A percentile compares a stretch with the other conserved stretches of the same genome.
These are phyloP conservation scores for Rhingia campestris DNA, from an alignment of 2,888 invertebrate species.

Conservation along the genomic window DNA sequence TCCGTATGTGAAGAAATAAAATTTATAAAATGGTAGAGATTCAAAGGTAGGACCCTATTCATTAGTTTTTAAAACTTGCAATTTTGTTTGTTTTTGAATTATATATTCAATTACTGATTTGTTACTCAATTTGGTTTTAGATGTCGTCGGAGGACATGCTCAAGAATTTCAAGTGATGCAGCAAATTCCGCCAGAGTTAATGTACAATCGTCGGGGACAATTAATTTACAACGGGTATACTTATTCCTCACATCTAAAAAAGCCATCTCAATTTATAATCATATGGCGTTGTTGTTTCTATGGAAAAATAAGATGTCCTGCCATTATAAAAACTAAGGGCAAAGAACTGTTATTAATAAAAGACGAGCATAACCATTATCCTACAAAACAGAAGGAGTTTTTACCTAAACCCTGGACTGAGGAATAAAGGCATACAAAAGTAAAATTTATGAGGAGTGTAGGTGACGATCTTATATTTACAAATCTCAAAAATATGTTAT, in stretches of 20 bases:
- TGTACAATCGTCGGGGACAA: constrained; percentile 81
- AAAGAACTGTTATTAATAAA: constrained; percentile 77
- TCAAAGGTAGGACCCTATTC: too few relatives aligned
- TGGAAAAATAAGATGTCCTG: constrained; percentile 78
- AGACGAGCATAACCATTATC: constrained; percentile 79
- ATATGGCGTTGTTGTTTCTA: constrained; percentile 80
- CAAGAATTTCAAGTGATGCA: background rate
- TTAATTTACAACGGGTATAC: constrained; percentile 79
- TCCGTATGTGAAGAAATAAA: too few relatives aligned
- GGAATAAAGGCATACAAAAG: background rate
- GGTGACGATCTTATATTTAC: too few relatives aligned
- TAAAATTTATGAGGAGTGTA: too few relatives aligned
- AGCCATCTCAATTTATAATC: constrained; percentile 77
- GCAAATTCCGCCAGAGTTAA: constrained; percentile 24
- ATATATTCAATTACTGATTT: background rate
- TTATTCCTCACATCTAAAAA: constrained; percentile 77
- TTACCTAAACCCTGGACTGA: constrained; percentile 75
- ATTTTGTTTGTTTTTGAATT: background rate
- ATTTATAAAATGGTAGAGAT: too few relatives aligned
- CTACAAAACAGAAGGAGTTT: constrained; percentile 76
- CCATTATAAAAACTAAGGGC: constrained; percentile 78
- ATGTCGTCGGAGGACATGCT: background rate
- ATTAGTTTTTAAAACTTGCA: too few relatives aligned
- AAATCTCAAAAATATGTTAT: too few relatives aligned
- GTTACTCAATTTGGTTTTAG: constrained; percentile 32